Evolutionary conservation across 2,888 invertebrate genomes (phyloP), one percentile per base, ranked within the genome.

Genomic region (Pollenia griseotomentosa): DNA sequence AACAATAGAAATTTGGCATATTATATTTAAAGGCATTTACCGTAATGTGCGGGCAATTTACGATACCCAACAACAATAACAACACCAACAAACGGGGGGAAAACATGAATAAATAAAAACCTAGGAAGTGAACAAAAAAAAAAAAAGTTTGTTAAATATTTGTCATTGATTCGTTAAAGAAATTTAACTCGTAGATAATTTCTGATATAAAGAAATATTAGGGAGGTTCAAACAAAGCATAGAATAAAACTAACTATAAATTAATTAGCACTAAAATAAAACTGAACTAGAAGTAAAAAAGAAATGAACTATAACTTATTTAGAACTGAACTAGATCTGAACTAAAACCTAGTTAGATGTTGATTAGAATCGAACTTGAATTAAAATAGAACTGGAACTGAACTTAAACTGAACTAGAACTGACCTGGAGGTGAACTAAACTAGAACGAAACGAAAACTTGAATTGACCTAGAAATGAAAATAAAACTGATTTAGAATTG

Each of bases 21-120:
- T 81, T 73, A 75, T 74, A 82, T 82, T 74, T 61, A 59, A 82
- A 74, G 74, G 66, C 82, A 74, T 82, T 82, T 82, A 82, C 63
- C 59, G 59, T 74, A 82, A 82, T 82, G 59, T 82, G 74, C 57
- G 82, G 82, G 68, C 74, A 74, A 82, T 82, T 74, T 82, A 82
- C 82, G 81, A 73, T 81, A 65, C 73, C 33, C 70, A 51, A 80
- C 55, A 73, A 46, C 2, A 48, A n/a, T 53, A 68, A 53, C 4
- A 68, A 53, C 4, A 33, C n/a, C 9, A 68, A 61, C n/a, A 68
- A 80, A 63, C 12, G 51, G 55, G 44, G n/a, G 48, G 19, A 42
- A 40, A 48, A 51, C 33, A 5, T 44, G 53, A 80, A 70, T 48
- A 70, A 63, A 71, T 71, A 71, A 53, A 19, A 12, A 61, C 46